Percentiles rank a stretch among this genome's conserved stretches.
These are phyloP conservation scores for Cottus gobio DNA, from an alignment of 2,113 vertebrate genomes.

Conservation along the genomic window DNA sequence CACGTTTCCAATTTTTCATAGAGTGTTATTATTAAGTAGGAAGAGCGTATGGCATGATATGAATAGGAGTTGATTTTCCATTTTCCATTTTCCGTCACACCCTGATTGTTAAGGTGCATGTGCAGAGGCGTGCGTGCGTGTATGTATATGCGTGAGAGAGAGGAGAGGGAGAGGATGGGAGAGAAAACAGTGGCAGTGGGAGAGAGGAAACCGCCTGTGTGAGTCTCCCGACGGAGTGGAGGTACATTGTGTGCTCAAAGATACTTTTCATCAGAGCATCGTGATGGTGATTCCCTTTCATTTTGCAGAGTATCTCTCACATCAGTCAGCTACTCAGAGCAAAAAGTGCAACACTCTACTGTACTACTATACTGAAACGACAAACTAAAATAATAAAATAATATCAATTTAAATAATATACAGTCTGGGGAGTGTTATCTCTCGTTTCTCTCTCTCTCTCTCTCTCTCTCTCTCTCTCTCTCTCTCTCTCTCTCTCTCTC, in stretches of 20 bases:
- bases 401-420: background rate
- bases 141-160: slow-evolving; percentile 1
- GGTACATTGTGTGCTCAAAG: slow-evolving; percentile 27
- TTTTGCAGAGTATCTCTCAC: slow-evolving; percentile 36
- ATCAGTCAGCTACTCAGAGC: slow-evolving; percentile 49
- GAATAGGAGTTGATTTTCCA: slow-evolving; percentile 4
- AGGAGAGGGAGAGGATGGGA: background rate
- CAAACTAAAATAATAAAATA: background rate
- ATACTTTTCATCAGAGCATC: slow-evolving; percentile 46
- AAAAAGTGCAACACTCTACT: slow-evolving; percentile 19
- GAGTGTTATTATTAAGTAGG: background rate
- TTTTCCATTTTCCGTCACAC: slow-evolving; percentile 30
- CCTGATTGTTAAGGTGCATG: slow-evolving; percentile 7
- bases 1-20: background rate
- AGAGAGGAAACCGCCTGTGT: slow-evolving; percentile 24
- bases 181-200: slow-evolving; percentile 2
- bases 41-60: background rate
- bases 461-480: no score
- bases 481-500: no score
- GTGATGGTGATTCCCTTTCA: slow-evolving; percentile 39
- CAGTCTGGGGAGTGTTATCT: background rate
- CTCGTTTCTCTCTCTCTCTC: background rate
- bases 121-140: slow-evolving; percentile 1
- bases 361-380: background rate
- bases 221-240: slow-evolving; percentile 19